phyloP scores from a whole-genome alignment of 2,888 invertebrate species.

The Globia sparganii region DNA sequence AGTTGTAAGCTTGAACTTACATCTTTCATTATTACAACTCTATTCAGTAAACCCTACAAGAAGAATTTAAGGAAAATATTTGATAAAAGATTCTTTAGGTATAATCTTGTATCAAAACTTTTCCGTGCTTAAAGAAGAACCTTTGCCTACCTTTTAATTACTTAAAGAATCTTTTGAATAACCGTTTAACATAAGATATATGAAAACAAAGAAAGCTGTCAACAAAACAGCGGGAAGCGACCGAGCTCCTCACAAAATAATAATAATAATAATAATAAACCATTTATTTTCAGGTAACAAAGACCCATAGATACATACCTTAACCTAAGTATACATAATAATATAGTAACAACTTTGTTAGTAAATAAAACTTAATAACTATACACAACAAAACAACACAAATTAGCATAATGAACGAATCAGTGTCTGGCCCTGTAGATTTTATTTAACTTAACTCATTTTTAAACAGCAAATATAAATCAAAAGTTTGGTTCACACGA shows the following conservation, averaged over 20 bases:
- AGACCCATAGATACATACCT: no score
- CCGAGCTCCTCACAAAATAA: constrained; percentile 33
- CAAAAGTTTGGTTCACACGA: constrained; percentile 15
- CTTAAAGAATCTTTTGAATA: neutral
- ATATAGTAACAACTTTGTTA: no score
- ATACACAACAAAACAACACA: constrained; percentile 42
- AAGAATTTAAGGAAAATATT: neutral
- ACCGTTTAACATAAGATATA: neutral
- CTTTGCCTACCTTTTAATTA: neutral
- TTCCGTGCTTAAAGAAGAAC: neutral
- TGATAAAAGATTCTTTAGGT: neutral
- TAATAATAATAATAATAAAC: no score
- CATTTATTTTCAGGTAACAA: no score
- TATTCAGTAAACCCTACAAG: neutral
- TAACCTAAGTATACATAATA: no score
- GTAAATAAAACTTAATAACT: no score
- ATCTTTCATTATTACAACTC: neutral
- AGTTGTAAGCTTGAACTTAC: neutral
- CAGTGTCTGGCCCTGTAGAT: constrained; percentile 35
- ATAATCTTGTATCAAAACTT: neutral
- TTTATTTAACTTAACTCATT: constrained; percentile 33
- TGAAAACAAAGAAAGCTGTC: constrained; percentile 54
- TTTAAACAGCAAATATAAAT: constrained; percentile 22
- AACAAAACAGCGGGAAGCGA: constrained; percentile 50
- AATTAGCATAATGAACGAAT: constrained; percentile 59